These are phyloP conservation scores for Zaprionus taronus DNA, from an alignment of 1,140 invertebrate species.

Conservation along the genomic window DNA sequence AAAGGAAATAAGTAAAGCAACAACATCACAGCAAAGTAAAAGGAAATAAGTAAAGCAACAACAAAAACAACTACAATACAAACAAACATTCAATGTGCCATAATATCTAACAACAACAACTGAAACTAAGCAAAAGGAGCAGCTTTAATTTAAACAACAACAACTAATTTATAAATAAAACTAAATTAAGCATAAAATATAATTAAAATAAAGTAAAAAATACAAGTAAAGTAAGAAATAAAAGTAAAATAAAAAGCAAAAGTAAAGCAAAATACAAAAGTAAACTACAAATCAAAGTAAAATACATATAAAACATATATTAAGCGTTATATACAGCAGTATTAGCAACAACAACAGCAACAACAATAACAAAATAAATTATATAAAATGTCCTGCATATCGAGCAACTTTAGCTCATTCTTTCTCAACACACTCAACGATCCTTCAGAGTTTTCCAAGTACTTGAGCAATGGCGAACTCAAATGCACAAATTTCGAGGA, in stretches of 20 bases:
- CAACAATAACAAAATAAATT: constrained; percentile 21
- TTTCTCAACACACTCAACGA: constrained; percentile 82
- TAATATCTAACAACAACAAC: constrained; percentile 31
- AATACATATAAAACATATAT: constrained; percentile 35
- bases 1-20: constrained; percentile 13
- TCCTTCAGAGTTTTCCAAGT: constrained; percentile 84
- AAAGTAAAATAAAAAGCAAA: constrained; percentile 38
- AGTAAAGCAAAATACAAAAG: constrained; percentile 33
- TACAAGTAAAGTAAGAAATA: constrained; percentile 19
- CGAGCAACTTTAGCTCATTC: constrained; percentile 84
- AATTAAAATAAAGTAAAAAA: constrained; percentile 37
- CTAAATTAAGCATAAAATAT: constrained; percentile 29
- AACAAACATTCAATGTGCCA: constrained; percentile 48
- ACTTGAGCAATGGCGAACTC: constrained; percentile 83
- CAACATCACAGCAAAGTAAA: neutral
- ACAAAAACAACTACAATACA: neutral
- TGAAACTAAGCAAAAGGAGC: constrained; percentile 48
- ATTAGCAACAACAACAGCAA: constrained; percentile 45
- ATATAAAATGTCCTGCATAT: constrained; percentile 83
- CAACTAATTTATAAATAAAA: constrained; percentile 12
- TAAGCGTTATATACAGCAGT: constrained; percentile 63
- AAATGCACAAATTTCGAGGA: constrained; percentile 81
- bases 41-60: constrained; percentile 2
- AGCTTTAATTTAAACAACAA: constrained; percentile 48
- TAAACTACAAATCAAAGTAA: constrained; percentile 37